Conservation (phyloP, 2,888 invertebrate genomes). For the Eristalinus aeneus region DNA sequence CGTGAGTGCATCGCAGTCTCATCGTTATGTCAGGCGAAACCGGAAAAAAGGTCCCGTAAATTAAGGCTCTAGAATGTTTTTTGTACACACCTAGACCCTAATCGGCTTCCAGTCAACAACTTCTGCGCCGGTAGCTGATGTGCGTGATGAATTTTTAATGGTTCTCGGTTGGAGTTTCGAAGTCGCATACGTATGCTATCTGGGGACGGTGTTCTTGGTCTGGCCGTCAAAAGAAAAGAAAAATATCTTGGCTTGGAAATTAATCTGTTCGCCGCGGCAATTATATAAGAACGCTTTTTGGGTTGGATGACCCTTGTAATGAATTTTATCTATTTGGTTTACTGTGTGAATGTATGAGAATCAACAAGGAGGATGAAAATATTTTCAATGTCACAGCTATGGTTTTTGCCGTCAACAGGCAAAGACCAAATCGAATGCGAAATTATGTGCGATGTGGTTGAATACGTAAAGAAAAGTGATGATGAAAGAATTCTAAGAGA, state of each 20-base stretch:
- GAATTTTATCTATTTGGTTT: neutral
- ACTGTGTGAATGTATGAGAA: neutral
- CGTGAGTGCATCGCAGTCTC: conserved; percentile 22
- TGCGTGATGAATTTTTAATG: conserved; percentile 51
- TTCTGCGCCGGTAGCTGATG: conserved; percentile 24
- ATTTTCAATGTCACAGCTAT: neutral
- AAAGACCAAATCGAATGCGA: neutral
- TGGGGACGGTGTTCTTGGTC: neutral
- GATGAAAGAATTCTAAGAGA: no score
- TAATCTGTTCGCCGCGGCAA: neutral
- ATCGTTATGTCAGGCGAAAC: conserved; percentile 5
- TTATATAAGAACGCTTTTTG: neutral
- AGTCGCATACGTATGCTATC: neutral
- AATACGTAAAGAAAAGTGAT: no score
- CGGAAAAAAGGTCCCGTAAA: conserved; percentile 40
- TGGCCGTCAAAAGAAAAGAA: neutral
- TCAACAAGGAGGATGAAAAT: neutral
- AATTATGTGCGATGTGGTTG: no score
- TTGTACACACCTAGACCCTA: conserved; percentile 1
- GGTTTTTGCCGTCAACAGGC: neutral
- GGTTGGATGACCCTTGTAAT: neutral
- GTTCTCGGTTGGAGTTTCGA: neutral
- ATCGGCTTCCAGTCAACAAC: neutral
- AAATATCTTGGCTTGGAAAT: neutral
- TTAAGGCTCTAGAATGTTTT: conserved; percentile 17